A percentile compares a stretch with the other conserved stretches of the same genome.
Evolutionary conservation across 2,113 vertebrate genomes (phyloP).

Genomic region (Craseonycteris thonglongyai): DNA sequence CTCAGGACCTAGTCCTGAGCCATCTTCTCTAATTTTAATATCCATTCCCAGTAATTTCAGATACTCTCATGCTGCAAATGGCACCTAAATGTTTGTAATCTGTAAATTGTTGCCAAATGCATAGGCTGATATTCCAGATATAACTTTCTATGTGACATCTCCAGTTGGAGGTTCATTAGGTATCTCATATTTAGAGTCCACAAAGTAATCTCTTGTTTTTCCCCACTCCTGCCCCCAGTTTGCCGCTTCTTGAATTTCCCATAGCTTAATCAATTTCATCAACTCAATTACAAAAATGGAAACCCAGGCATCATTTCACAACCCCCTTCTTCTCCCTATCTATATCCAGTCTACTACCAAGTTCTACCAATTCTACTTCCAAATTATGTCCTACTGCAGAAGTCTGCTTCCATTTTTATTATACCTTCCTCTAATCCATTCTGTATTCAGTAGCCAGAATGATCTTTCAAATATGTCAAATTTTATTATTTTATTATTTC

Average conservation of each 20-base stretch:
- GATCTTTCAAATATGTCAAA: neutral
- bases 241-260: neutral
- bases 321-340: neutral
- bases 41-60: neutral
- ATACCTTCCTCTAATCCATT: neutral
- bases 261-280: neutral
- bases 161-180: neutral
- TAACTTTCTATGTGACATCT: neutral
- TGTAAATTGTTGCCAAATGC: neutral
- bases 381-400: neutral
- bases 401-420: neutral
- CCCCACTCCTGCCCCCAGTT: neutral
- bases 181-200: neutral
- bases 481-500: neutral
- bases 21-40: neutral
- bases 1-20: neutral
- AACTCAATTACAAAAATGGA: neutral
- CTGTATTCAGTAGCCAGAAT: neutral
- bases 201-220: neutral
- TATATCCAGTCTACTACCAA: neutral
- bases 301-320: neutral
- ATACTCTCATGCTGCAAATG: neutral
- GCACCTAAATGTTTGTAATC: neutral
- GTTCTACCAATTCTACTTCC: neutral
- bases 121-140: neutral